Percentiles rank a stretch among this genome's conserved stretches.
Evolutionary conservation across 1,140 invertebrate genomes (phyloP).

Genomic region (Drosophila rhopaloa): DNA sequence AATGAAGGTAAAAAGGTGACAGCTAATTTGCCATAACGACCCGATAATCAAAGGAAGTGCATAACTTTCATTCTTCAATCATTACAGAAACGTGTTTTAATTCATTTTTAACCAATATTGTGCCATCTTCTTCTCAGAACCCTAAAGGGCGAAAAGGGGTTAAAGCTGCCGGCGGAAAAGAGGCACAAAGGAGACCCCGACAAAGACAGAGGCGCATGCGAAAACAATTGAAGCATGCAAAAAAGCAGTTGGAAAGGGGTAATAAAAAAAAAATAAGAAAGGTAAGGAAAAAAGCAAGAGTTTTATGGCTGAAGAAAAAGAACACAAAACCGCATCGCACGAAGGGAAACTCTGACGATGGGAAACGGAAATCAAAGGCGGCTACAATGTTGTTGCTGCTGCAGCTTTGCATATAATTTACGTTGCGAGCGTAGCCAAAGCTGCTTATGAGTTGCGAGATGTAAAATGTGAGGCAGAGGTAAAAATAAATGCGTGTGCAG

Average conservation of each 20-base stretch:
- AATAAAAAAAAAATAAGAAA: slow-evolving; percentile 4
- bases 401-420: slow-evolving; percentile 81
- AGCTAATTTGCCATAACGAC: slow-evolving; percentile 47
- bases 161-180: slow-evolving; percentile 9
- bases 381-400: slow-evolving; percentile 56
- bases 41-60: slow-evolving; percentile 48
- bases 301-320: slow-evolving; percentile 58
- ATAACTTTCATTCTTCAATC: slow-evolving; percentile 29
- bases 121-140: background rate
- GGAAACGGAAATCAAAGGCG: slow-evolving; percentile 84
- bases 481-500: slow-evolving; percentile 60
- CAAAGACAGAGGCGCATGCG: slow-evolving; percentile 64
- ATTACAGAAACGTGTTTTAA: slow-evolving; percentile 30
- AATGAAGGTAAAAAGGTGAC: slow-evolving; percentile 35
- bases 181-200: slow-evolving; percentile 16
- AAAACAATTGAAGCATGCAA: slow-evolving; percentile 82
- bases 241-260: slow-evolving; percentile 35
- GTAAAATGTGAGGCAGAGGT: slow-evolving; percentile 68
- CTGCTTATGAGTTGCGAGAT: slow-evolving; percentile 67
- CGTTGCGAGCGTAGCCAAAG: slow-evolving; percentile 70
- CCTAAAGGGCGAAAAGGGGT: background rate
- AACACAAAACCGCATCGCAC: slow-evolving; percentile 60
- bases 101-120: slow-evolving; percentile 26
- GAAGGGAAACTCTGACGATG: slow-evolving; percentile 76
- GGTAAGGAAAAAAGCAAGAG: slow-evolving; percentile 61